phyloP scores from a whole-genome alignment of 2,888 invertebrate genomes.

The Monoplex corrugatus region DNA sequence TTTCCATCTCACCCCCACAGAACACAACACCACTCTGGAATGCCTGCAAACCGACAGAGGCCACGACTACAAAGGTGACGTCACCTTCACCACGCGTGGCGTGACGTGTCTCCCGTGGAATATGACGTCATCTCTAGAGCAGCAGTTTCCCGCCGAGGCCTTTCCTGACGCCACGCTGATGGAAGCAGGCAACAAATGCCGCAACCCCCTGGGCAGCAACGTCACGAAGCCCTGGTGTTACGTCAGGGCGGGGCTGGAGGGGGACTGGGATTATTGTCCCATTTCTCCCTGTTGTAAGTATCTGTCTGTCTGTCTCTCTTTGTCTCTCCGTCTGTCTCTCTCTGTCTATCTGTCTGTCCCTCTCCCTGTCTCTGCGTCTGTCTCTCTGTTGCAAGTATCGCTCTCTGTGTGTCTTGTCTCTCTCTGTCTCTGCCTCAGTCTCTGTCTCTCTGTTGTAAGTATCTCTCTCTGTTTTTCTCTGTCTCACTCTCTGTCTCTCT shows the following conservation, averaged over 20 bases:
- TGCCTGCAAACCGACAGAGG: conserved; percentile 36
- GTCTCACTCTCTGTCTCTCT: not conserved
- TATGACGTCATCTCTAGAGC: not conserved
- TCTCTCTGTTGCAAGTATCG: too few relatives aligned
- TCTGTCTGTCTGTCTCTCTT: not conserved
- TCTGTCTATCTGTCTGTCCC: not conserved
- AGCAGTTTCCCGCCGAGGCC: not conserved
- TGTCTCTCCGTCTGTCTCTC: not conserved
- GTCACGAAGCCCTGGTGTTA: conserved; percentile 32
- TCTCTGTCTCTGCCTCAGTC: not conserved
- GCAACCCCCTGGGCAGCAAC: not conserved
- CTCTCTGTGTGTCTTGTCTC: not conserved
- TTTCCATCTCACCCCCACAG: not conserved
- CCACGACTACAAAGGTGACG: conserved; percentile 45
- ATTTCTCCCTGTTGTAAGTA: not conserved
- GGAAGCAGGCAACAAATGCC: conserved; percentile 31
- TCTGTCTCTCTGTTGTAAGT: not conserved
- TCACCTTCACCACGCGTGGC: conserved; percentile 34
- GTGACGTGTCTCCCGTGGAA: conserved; percentile 45
- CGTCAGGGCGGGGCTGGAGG: not conserved
- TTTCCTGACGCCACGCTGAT: conserved; percentile 15
- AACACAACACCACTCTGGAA: conserved; percentile 35
- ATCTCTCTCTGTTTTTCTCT: not conserved
- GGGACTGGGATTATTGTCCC: conserved; percentile 2
- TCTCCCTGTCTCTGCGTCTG: too few relatives aligned